Percentiles rank a stretch among this genome's conserved stretches.
Evolutionary conservation across 2,113 vertebrate genomes (phyloP).

Genomic region (Stictonetta naevosa): DNA sequence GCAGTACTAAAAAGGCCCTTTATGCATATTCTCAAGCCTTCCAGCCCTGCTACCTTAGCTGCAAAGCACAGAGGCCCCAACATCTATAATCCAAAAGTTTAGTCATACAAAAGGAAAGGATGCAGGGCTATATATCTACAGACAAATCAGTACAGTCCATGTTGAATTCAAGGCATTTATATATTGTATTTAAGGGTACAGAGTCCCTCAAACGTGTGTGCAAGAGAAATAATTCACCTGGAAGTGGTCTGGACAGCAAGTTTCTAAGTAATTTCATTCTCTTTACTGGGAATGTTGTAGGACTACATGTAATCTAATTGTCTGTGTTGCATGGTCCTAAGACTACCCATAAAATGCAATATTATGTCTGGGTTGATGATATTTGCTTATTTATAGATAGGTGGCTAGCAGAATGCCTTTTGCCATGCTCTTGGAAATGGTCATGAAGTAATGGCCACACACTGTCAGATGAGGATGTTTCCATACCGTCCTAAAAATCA

Average conservation of each 20-base stretch:
- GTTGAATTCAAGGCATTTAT: background rate
- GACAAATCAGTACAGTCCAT: background rate
- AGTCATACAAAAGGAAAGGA: background rate
- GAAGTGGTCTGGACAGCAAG: background rate
- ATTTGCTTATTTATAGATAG: slow-evolving; percentile 45
- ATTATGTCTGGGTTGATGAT: slow-evolving; percentile 21
- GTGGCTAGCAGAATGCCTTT: slow-evolving; percentile 17
- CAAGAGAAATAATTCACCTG: slow-evolving; percentile 11
- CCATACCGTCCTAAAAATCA: slow-evolving; percentile 25
- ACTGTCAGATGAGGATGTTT: slow-evolving; percentile 31
- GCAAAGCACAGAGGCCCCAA: background rate
- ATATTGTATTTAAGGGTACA: background rate
- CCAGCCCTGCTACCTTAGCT: background rate
- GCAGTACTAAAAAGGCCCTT: background rate
- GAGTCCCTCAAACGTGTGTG: background rate
- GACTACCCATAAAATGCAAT: slow-evolving; percentile 38
- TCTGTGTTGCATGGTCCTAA: background rate
- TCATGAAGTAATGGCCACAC: background rate
- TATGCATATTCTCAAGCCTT: background rate
- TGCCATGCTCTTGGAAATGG: slow-evolving; percentile 1
- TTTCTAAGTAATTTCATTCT: slow-evolving; percentile 53
- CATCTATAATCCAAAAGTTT: background rate
- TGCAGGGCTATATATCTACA: background rate
- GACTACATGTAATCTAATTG: slow-evolving; percentile 41
- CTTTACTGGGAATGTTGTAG: background rate